A percentile compares a stretch with the other conserved stretches of the same genome.
Conservation (phyloP, 2,113 vertebrate genomes). For the Engraulis encrasicolus region DNA sequence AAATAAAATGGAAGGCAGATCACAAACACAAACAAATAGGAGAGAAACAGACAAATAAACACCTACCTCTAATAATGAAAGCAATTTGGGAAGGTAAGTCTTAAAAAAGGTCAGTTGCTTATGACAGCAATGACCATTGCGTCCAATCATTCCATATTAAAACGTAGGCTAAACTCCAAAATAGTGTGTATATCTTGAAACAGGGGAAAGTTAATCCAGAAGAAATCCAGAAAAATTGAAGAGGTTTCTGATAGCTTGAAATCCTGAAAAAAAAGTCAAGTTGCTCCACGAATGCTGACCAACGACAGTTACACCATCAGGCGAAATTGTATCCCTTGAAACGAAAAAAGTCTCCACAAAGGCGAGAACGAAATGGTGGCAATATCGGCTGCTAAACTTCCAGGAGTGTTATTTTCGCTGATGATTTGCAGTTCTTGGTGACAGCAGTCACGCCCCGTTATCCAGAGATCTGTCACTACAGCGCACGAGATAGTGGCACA, state of each 20-base stretch:
- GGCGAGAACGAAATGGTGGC: background rate
- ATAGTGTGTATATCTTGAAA: background rate
- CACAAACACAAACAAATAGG: too few relatives aligned
- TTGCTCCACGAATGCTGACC: background rate
- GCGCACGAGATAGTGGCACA: background rate
- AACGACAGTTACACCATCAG: background rate
- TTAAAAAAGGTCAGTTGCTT: background rate
- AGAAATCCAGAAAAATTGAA: background rate
- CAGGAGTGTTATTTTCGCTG: background rate
- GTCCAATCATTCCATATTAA: background rate
- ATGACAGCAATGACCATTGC: too few relatives aligned
- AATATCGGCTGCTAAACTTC: background rate
- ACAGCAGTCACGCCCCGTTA: background rate
- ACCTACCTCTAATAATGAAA: background rate
- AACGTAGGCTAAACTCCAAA: background rate
- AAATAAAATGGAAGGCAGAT: too few relatives aligned
- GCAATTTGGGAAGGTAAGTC: background rate
- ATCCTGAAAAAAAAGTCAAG: background rate
- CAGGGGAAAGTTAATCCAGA: background rate
- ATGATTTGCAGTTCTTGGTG: background rate
- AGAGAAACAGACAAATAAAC: background rate
- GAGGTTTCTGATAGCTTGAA: too few relatives aligned
- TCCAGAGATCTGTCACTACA: background rate
- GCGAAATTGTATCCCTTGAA: background rate
- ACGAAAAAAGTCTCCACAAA: background rate